Percentiles rank a stretch among this genome's conserved stretches.
Evolutionary conservation across 2,888 invertebrate species (phyloP).

Genomic region (Gortyna flavago): DNA sequence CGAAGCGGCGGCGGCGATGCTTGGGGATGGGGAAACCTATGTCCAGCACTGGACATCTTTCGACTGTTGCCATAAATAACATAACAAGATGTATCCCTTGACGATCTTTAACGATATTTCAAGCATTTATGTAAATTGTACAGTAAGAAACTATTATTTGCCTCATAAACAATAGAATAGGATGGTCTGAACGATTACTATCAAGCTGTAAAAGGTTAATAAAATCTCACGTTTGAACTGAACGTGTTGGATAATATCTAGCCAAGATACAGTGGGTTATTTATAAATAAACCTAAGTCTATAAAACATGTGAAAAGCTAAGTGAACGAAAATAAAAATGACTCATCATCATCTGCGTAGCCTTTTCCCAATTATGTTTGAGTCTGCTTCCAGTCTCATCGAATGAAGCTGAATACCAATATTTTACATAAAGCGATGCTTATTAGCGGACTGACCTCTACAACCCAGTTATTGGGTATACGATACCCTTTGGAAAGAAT

Average conservation of each 20-base stretch:
- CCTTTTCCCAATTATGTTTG: too few relatives aligned
- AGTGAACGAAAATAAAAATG: neutral
- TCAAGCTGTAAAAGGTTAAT: slow-evolving; percentile 2
- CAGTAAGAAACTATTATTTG: neutral
- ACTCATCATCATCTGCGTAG: too few relatives aligned
- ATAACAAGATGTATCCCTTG: too few relatives aligned
- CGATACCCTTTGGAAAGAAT: too few relatives aligned
- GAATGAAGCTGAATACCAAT: neutral
- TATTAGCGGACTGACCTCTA: too few relatives aligned
- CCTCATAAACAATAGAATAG: slow-evolving; percentile 30
- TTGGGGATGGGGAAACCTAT: too few relatives aligned
- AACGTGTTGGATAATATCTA: slow-evolving; percentile 27
- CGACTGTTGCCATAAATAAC: too few relatives aligned
- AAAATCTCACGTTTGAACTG: slow-evolving; percentile 12
- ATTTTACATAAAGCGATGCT: too few relatives aligned
- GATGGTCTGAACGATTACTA: slow-evolving; percentile 9
- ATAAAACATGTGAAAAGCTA: neutral
- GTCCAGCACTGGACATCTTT: too few relatives aligned
- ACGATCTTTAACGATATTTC: slow-evolving; percentile 13
- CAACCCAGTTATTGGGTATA: too few relatives aligned
- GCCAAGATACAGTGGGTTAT: neutral
- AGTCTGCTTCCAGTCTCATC: too few relatives aligned
- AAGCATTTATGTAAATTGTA: slow-evolving; percentile 36
- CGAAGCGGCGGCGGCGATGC: too few relatives aligned
- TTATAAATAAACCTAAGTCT: neutral